Evolutionary conservation across 2,113 vertebrate species (phyloP), one percentile per base, ranked within the genome.

Genomic region (Phycodurus eques): DNA sequence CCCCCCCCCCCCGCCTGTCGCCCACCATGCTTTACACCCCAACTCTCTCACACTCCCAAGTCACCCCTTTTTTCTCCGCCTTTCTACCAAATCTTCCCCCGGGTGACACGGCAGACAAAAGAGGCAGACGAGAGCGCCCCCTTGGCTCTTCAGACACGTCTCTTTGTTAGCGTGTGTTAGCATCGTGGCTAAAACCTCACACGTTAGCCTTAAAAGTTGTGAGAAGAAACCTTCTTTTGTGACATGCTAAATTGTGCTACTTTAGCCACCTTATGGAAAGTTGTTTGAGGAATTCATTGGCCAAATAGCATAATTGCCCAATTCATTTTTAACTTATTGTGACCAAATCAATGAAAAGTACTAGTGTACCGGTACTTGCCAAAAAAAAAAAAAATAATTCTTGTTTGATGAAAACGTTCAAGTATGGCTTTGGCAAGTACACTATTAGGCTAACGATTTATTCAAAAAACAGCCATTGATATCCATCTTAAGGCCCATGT

Each of bases 1-100:
- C n/a, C 53, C 53, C 80, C 70, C 87, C 91, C 90, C 91, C 90
- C 90, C 90, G 89, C 85, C 84, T 88, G 76, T 85, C 80, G 86
- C 79, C 86, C 85, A 87, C 84, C 85, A 82, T 72, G 75, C 83
- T 75, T 72, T 78, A 77, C 80, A 79, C 84, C 87, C 82, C 85
- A 83, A 88, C 88, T 90, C 89, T 91, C 91, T 88, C 88, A 91
- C 88, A 92, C 88, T 87, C 83, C 66, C 64, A 64, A 79, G 78
- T 80, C 82, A 79, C 72, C 84, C 75, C 83, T 75, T 87, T 80
- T 70, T 73, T 67, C 82, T 83, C 81, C 78, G 75, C 71, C 80
- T 76, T 87, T 77, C 79, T 74, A 84, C 54, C 49, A 65, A 49
- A 73, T 80, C 75, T 86, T 84, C 83, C 78, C 76, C 77, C 79